These are phyloP conservation scores for Halichondria panicea DNA, from an alignment of 37 sponge, comb jelly and placozoan genomes.

Conservation along the genomic window DNA sequence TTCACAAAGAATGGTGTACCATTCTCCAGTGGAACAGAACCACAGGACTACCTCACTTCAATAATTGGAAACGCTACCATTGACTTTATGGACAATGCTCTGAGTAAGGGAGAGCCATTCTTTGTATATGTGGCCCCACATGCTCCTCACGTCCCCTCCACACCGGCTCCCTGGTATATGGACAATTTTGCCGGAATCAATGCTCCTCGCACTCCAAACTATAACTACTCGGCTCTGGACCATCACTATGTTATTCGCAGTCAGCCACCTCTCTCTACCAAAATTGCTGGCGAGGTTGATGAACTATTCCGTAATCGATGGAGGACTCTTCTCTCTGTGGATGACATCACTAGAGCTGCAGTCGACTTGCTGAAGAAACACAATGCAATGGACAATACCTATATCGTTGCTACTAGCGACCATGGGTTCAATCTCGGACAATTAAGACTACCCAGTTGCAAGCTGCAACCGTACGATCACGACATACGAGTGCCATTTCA, in stretches of 20 bases:
- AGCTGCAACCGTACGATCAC: slow-evolving; percentile 80
- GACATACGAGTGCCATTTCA: slow-evolving; percentile 73
- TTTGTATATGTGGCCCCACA: slow-evolving; percentile 80
- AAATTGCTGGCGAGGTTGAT: slow-evolving; percentile 27
- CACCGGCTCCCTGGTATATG: slow-evolving; percentile 82
- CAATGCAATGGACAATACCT: slow-evolving; percentile 62
- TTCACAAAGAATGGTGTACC: slow-evolving; percentile 45
- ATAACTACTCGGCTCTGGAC: slow-evolving; percentile 57
- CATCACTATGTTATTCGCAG: slow-evolving; percentile 73
- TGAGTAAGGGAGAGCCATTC: slow-evolving; percentile 43
- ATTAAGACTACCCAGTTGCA: slow-evolving; percentile 69
- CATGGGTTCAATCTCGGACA: slow-evolving; percentile 88
- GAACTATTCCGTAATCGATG: slow-evolving; percentile 67
- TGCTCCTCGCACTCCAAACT: slow-evolving; percentile 82
- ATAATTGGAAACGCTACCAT: slow-evolving; percentile 62
- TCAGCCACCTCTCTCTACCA: slow-evolving; percentile 38
- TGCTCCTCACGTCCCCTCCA: slow-evolving; percentile 83
- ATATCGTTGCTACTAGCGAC: slow-evolving; percentile 75
- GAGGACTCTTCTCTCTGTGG: slow-evolving; percentile 81
- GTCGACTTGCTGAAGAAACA: slow-evolving; percentile 40
- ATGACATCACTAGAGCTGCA: slow-evolving; percentile 64
- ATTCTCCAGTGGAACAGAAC: slow-evolving; percentile 23
- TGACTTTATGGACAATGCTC: slow-evolving; percentile 41
- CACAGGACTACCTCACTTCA: slow-evolving; percentile 73
- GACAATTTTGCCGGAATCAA: slow-evolving; percentile 19